Percentiles rank a stretch among this genome's conserved stretches.
Evolutionary conservation across 2,797 vertebrate species (phyloP).

Genomic region (Gobio occitaniae): DNA sequence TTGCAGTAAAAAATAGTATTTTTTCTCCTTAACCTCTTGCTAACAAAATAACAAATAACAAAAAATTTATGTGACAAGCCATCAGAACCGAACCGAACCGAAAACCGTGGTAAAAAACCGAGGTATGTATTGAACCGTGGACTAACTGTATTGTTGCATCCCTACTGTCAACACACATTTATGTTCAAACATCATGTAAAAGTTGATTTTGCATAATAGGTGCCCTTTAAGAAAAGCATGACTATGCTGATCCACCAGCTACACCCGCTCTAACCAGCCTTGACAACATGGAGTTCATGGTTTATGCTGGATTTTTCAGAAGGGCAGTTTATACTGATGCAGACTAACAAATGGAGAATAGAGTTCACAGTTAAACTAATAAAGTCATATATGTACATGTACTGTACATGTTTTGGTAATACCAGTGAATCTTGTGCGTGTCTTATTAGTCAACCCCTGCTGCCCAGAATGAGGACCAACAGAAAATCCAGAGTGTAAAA

Average conservation of each 20-base stretch:
- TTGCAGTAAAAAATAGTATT: no score
- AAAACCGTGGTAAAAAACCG: no score
- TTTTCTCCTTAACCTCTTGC: no score
- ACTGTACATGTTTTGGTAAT: background rate
- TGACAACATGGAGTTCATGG: background rate
- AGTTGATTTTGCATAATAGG: no score
- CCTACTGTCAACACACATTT: no score
- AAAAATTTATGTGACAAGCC: no score
- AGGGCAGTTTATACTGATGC: background rate
- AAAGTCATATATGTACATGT: background rate
- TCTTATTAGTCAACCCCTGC: slow-evolving; percentile 39
- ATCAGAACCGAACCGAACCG: no score
- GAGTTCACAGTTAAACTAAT: background rate
- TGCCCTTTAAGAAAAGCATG: background rate
- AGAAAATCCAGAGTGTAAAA: slow-evolving; percentile 28
- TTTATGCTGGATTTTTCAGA: background rate
- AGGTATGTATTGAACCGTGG: no score
- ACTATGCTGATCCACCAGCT: background rate
- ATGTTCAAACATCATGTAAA: no score
- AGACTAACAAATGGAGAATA: background rate
- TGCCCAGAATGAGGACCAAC: slow-evolving; percentile 51
- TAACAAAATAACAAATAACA: no score
- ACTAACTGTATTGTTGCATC: no score
- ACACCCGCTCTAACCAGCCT: background rate
- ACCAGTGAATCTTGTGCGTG: slow-evolving; percentile 22